A percentile compares a stretch with the other conserved stretches of the same genome.
Evolutionary conservation across 1,140 invertebrate species (phyloP).

Genomic region (Drosophila athabasca): DNA sequence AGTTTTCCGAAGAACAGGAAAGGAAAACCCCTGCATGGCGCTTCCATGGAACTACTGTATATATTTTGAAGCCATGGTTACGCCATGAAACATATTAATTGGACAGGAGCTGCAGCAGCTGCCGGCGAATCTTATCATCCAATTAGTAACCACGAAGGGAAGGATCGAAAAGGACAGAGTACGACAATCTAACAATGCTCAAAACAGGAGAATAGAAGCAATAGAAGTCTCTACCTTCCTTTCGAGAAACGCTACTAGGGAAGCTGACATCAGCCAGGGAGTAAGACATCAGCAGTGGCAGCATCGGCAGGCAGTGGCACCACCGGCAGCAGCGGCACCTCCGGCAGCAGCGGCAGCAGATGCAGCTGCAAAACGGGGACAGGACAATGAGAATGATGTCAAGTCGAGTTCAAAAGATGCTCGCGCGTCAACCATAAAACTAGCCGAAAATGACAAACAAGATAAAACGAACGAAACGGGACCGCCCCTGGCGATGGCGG

Average conservation of each 20-base stretch:
- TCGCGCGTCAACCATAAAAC: slow-evolving; percentile 71
- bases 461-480: slow-evolving; percentile 50
- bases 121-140: slow-evolving; percentile 73
- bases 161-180: slow-evolving; percentile 27
- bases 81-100: slow-evolving; percentile 44
- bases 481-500: slow-evolving; percentile 64
- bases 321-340: too few relatives aligned
- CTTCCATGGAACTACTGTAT: slow-evolving; percentile 59
- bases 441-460: slow-evolving; percentile 41
- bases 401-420: slow-evolving; percentile 61
- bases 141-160: slow-evolving; percentile 80
- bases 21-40: slow-evolving; percentile 62
- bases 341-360: not conserved
- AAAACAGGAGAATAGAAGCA: slow-evolving; percentile 36
- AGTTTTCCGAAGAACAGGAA: slow-evolving; percentile 31
- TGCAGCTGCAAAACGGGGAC: slow-evolving; percentile 68
- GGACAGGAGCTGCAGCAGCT: slow-evolving; percentile 50
- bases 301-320: not conserved
- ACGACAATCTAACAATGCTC: slow-evolving; percentile 65
- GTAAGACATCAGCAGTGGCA: slow-evolving; percentile 61
- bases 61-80: slow-evolving; percentile 61
- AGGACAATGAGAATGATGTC: slow-evolving; percentile 49
- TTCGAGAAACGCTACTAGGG: slow-evolving; percentile 72
- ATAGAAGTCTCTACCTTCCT: slow-evolving; percentile 22
- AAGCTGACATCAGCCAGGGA: slow-evolving; percentile 54